These are phyloP conservation scores for Koerneria pararmatus DNA, from an alignment of 2,888 invertebrate species.

Conservation along the genomic window DNA sequence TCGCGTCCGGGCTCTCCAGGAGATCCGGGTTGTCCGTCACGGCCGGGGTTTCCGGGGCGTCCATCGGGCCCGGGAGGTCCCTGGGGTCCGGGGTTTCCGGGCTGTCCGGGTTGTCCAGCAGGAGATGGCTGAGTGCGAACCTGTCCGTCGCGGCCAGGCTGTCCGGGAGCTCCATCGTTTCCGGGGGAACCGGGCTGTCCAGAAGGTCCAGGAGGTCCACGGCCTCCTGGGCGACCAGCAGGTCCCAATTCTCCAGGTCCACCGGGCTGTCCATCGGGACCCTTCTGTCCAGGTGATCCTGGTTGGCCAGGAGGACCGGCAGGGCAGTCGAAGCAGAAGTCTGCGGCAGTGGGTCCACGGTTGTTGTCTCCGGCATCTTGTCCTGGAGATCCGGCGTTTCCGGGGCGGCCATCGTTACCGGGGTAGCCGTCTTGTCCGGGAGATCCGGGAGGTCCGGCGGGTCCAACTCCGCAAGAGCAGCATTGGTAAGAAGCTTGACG, in stretches of 20 bases:
- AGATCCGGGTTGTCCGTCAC: conserved; percentile 28
- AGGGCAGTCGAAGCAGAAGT: conserved; percentile 49
- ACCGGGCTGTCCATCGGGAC: conserved; percentile 35
- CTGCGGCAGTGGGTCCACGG: conserved; percentile 29
- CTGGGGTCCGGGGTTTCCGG: conserved; percentile 38
- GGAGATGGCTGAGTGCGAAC: conserved; percentile 34
- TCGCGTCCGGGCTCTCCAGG: conserved; percentile 29
- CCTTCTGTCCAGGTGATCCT: conserved; percentile 37
- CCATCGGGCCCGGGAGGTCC: conserved; percentile 41
- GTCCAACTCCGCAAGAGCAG: conserved; percentile 41
- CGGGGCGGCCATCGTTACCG: conserved; percentile 38
- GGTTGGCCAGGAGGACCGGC: conserved; percentile 46
- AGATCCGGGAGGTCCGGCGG: conserved; percentile 34
- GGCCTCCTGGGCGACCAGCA: conserved; percentile 30
- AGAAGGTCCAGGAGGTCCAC: conserved; percentile 37
- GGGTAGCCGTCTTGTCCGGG: conserved; percentile 29
- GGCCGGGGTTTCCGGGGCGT: conserved; percentile 26
- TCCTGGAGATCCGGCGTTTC: conserved; percentile 34
- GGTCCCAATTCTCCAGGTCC: conserved; percentile 36
- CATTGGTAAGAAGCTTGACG: conserved; percentile 29
- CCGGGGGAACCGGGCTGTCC: conserved; percentile 41
- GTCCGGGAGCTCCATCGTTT: conserved; percentile 35
- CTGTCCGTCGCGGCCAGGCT: conserved; percentile 34
- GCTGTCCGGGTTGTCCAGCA: conserved; percentile 33
- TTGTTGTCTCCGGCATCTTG: conserved; percentile 27